phyloP scores from a whole-genome alignment of 1,140 invertebrate genomes.

The Onthophagus taurus region DNA sequence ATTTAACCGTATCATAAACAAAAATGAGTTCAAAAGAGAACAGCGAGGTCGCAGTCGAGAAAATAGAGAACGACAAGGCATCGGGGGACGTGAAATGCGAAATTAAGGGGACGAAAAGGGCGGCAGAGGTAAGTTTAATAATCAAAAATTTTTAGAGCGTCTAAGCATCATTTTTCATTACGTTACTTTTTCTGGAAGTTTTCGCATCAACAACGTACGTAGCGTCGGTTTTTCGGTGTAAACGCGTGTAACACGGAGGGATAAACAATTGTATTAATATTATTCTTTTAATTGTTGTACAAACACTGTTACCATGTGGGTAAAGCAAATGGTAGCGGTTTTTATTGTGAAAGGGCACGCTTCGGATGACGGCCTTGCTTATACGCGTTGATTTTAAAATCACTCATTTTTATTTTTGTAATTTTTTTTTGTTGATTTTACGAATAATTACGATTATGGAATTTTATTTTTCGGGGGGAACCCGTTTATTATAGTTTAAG shows the following conservation, averaged over 20 bases:
- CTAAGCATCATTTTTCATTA: slow-evolving; percentile 11
- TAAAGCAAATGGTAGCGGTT: no score
- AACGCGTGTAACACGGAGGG: slow-evolving; percentile 1
- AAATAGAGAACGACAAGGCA: slow-evolving; percentile 65
- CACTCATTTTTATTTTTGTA: no score
- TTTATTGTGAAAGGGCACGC: no score
- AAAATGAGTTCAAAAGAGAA: slow-evolving; percentile 80
- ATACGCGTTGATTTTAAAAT: no score
- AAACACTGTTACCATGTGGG: slow-evolving; percentile 12
- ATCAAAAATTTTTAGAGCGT: no score
- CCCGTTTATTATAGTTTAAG: not conserved
- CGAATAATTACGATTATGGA: not conserved
- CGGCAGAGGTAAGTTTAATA: slow-evolving; percentile 72
- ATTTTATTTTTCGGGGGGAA: not conserved
- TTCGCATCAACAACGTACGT: slow-evolving; percentile 4
- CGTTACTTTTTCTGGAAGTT: slow-evolving; percentile 10
- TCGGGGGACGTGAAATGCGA: slow-evolving; percentile 63
- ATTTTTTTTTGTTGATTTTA: no score
- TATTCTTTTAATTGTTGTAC: no score
- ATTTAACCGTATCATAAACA: slow-evolving; percentile 40
- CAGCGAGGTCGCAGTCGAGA: slow-evolving; percentile 74
- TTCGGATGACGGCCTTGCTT: no score
- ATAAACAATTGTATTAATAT: no score
- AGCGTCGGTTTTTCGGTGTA: slow-evolving; percentile 5
- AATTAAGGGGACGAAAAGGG: slow-evolving; percentile 76